Conservation (phyloP, 2,113 vertebrate genomes). For the Dipodomys ordii region DNA sequence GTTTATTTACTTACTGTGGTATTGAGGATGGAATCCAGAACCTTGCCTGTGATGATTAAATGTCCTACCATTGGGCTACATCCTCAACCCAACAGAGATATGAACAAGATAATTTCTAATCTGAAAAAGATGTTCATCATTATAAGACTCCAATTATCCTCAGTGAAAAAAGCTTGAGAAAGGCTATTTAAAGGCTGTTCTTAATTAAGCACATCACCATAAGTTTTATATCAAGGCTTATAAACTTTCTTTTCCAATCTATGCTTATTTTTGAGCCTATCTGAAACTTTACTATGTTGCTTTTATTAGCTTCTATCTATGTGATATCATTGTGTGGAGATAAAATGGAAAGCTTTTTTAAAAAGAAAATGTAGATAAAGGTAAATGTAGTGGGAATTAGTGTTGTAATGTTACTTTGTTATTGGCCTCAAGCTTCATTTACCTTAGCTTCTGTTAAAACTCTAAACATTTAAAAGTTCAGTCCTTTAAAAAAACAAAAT, state of each 20-base stretch:
- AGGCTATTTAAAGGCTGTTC: background rate
- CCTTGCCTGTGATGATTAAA: background rate
- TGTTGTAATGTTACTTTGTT: background rate
- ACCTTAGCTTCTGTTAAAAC: background rate
- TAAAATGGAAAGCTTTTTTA: background rate
- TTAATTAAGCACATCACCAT: background rate
- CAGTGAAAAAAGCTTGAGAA: background rate
- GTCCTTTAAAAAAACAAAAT: background rate
- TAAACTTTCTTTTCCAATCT: background rate
- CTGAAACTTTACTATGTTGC: background rate
- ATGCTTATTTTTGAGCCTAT: background rate
- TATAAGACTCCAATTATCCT: background rate
- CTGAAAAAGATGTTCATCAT: slow-evolving; percentile 15
- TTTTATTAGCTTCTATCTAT: background rate
- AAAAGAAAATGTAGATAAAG: background rate
- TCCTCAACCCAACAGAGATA: background rate
- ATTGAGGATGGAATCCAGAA: background rate
- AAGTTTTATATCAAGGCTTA: background rate
- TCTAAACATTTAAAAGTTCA: slow-evolving; percentile 54
- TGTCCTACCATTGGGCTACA: background rate
- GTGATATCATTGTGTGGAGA: background rate
- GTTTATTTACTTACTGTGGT: background rate
- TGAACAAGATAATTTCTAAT: slow-evolving; percentile 56
- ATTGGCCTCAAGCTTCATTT: slow-evolving; percentile 23
- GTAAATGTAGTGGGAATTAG: background rate